phyloP scores from a whole-genome alignment of 2,888 invertebrate species.

The Acanthacorydalis orientalis region DNA sequence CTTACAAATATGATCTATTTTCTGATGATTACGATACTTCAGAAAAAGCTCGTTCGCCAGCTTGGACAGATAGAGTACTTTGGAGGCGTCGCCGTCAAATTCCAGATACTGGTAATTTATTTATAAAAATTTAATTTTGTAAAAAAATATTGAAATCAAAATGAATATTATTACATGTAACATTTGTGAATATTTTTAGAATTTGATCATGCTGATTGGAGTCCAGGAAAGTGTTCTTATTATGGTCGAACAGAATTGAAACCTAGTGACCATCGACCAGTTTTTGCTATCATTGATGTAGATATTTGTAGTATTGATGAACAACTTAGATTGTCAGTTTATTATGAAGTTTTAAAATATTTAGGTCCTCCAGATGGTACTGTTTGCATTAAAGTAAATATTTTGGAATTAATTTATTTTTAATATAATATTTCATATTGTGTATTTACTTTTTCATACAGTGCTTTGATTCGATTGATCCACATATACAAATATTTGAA shows the following conservation, averaged over 20 bases:
- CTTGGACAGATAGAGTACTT: conserved; percentile 96
- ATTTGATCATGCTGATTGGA: conserved; percentile 40
- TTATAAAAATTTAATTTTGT: conserved; percentile 1
- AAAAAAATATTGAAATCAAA: background rate
- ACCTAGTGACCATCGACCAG: conserved; percentile 95
- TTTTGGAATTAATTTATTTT: conserved; percentile 14
- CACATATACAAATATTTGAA: conserved; percentile 46
- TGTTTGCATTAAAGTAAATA: conserved; percentile 49
- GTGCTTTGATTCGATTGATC: conserved; percentile 21
- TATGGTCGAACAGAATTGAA: conserved; percentile 92
- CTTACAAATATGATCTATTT: conserved; percentile 97
- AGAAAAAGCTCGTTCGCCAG: conserved; percentile 91
- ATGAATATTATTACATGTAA: background rate
- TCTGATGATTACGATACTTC: conserved; percentile 99
- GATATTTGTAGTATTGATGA: conserved; percentile 70
- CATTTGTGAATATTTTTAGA: conserved; percentile 1
- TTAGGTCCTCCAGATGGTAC: conserved; percentile 93
- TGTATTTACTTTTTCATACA: background rate
- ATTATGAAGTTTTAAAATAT: conserved; percentile 68
- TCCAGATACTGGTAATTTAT: conserved; percentile 40
- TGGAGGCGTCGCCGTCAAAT: conserved; percentile 57
- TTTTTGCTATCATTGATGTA: conserved; percentile 77
- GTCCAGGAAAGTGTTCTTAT: conserved; percentile 63
- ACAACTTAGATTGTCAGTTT: conserved; percentile 58
- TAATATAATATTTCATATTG: background rate